A percentile compares a stretch with the other conserved stretches of the same genome.
Evolutionary conservation across 2,113 vertebrate genomes (phyloP).

Genomic region (Apodemus speciosus): DNA sequence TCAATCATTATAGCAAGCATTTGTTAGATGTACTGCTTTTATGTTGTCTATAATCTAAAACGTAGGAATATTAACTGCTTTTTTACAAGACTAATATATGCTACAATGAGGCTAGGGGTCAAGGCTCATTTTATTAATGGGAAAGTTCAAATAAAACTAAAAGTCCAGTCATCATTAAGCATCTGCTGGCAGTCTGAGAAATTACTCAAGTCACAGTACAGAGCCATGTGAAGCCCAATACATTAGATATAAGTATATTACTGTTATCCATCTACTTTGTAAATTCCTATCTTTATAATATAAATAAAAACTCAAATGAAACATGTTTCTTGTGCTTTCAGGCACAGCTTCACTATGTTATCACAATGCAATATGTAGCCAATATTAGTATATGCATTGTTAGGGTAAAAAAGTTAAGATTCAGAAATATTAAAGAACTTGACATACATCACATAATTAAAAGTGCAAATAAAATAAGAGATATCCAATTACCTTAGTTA

Average conservation of each 20-base stretch:
- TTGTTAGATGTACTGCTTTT: neutral
- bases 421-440: slow-evolving; percentile 24
- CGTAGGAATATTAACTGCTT: slow-evolving; percentile 14
- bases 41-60: slow-evolving; percentile 15
- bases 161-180: neutral
- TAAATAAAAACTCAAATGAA: slow-evolving; percentile 32
- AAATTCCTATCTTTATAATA: neutral
- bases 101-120: neutral
- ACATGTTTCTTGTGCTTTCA: neutral
- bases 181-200: neutral
- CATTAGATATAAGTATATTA: neutral
- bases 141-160: neutral
- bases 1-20: neutral
- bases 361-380: neutral
- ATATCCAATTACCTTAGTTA: neutral
- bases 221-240: neutral
- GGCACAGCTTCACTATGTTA: neutral
- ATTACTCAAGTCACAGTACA: slow-evolving; percentile 4
- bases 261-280: neutral
- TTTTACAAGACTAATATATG: slow-evolving; percentile 3
- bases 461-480: slow-evolving; percentile 38
- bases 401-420: neutral
- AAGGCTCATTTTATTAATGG: neutral
- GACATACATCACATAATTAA: neutral
- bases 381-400: slow-evolving; percentile 41